A percentile compares a stretch with the other conserved stretches of the same genome.
These are phyloP conservation scores for Drosophila crucigera DNA, from an alignment of 2,888 invertebrate species.

Conservation along the genomic window DNA sequence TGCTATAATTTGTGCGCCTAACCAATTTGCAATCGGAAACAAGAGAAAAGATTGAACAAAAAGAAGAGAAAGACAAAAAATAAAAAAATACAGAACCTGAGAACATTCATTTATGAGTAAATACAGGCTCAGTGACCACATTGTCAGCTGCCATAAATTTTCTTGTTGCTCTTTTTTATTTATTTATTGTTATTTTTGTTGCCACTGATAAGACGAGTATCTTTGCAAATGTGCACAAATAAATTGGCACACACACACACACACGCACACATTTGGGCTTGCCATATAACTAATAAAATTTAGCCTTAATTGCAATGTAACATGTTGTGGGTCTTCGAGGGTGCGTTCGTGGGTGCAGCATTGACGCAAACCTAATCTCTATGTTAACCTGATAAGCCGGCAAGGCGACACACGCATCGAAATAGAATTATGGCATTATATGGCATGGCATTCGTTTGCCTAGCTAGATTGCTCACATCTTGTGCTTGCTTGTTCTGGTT, in stretches of 20 bases:
- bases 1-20: constrained; percentile 37
- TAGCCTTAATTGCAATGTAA: constrained; percentile 21
- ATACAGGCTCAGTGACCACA: constrained; percentile 2
- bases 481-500: constrained; percentile 8
- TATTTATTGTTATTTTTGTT: background rate
- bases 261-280: constrained; percentile 11
- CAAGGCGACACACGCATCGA: constrained; percentile 22
- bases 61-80: background rate
- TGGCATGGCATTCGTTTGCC: background rate
- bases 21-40: constrained; percentile 31
- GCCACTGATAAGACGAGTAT: constrained; percentile 31
- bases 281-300: constrained; percentile 30
- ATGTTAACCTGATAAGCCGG: constrained; percentile 43
- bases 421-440: constrained; percentile 44
- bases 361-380: constrained; percentile 53
- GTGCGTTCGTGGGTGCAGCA: constrained; percentile 39
- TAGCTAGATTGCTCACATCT: background rate
- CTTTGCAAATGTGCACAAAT: constrained; percentile 7
- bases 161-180: background rate
- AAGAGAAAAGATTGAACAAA: background rate
- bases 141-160: constrained; percentile 12
- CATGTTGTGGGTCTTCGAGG: background rate
- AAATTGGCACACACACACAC: constrained; percentile 10
- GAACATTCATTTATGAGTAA: background rate
- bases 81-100: background rate